Evolutionary conservation across 2,888 invertebrate species (phyloP), one percentile per base, ranked within the genome.

Genomic region (Lepidocyrtinus sp.): DNA sequence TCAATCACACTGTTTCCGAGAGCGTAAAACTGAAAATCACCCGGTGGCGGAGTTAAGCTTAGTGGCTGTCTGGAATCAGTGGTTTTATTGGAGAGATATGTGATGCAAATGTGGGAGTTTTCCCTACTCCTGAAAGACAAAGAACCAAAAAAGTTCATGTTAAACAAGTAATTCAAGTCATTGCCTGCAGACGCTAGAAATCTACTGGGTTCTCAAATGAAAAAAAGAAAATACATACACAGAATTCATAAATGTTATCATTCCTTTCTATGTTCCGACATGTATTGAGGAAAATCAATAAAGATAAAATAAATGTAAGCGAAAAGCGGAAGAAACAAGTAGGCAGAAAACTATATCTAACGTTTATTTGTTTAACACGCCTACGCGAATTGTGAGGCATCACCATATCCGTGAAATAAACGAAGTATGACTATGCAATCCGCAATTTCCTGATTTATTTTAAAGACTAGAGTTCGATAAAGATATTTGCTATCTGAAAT

Each of bases 1-100:
- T 81, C 78, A 25, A 72, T 65, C 24, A 72, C 21, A 36, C 83
- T 83, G 62, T 85, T 85, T 24, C 85, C 83, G 15, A 85, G 71
- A n/a, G 78, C 83, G 72, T 82, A 82, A 12, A 67, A 71, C 21
- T 69, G 26, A 24, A 62, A 78, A 50, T 61, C 62, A 64, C 69
- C 64, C 25, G 26, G 27, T 27, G 67, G 69, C 50, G 78, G 78
- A 61, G 63, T 69, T 24, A 78, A 62, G 50, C 73, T 45, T 17
- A 27, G 24, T 62, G 9, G 55, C 55, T n/a, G 55, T 7, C 55
- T 55, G 55, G 55, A 15, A 55, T 3, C 55, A n/a, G 9, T 2
- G 2, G 55, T 17, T 55, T n/a, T 55, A 19, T 77, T 65, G 19
- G 67, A 36, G 27, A 77, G 67, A 61, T 77, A 72, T 59, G 45